These are phyloP conservation scores for Cygnus buccinator DNA, from an alignment of 2,113 vertebrate species.

Conservation along the genomic window DNA sequence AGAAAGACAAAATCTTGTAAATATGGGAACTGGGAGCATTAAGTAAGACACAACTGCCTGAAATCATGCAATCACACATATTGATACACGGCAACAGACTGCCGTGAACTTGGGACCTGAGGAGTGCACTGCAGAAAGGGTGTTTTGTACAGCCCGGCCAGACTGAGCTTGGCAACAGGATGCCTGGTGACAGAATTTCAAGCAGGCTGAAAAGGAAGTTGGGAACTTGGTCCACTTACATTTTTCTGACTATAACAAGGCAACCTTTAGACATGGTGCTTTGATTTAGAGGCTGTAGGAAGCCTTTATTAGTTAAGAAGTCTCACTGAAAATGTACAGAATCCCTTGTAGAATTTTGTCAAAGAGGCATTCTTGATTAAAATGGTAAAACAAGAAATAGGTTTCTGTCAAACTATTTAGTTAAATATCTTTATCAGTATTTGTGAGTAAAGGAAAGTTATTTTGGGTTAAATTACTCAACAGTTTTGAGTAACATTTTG, in stretches of 20 bases:
- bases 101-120: background rate
- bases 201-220: background rate
- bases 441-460: background rate
- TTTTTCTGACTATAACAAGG: background rate
- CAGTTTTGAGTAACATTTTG: background rate
- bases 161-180: fast-evolving
- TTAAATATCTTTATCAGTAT: background rate
- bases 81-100: background rate
- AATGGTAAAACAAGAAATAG: background rate
- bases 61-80: background rate
- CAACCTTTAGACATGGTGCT: background rate
- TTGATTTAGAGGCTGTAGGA: background rate
- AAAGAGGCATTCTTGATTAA: background rate
- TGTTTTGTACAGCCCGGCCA: background rate
- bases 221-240: background rate
- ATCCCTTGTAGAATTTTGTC: background rate
- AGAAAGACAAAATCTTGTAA: background rate
- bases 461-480: background rate
- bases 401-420: background rate
- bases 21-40: background rate
- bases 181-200: background rate
- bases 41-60: background rate
- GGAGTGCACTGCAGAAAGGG: background rate
- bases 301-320: background rate
- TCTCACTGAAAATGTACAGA: background rate